These are phyloP conservation scores for Astyanax mexicanus DNA, from an alignment of 2,797 vertebrate genomes.

Conservation along the genomic window DNA sequence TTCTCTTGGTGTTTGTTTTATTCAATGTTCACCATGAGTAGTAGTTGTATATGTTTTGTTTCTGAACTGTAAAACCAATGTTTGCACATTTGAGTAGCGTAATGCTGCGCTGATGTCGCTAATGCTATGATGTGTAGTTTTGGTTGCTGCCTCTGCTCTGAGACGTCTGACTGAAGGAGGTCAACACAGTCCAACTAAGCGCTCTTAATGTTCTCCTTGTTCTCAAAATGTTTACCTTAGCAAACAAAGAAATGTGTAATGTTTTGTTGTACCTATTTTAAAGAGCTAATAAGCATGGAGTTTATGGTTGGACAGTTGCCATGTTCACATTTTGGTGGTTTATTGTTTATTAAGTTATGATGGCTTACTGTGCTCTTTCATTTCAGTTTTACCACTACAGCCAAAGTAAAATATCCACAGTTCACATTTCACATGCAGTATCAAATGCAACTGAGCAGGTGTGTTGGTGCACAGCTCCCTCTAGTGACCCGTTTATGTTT, in stretches of 20 bases:
- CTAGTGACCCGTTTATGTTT: background rate
- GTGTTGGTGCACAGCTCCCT: background rate
- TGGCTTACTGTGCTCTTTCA: no score
- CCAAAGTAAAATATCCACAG: background rate
- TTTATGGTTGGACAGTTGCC: background rate
- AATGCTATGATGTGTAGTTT: constrained; percentile 22
- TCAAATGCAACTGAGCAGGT: background rate
- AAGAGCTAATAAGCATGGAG: background rate
- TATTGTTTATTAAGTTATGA: background rate
- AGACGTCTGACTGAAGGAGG: constrained; percentile 45
- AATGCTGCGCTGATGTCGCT: constrained; percentile 11
- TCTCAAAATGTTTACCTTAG: background rate
- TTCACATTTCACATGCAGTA: background rate
- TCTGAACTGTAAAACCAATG: background rate
- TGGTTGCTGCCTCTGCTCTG: constrained; percentile 25
- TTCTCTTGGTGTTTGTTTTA: background rate
- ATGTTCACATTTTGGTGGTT: background rate
- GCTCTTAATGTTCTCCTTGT: constrained; percentile 40
- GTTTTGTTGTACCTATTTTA: background rate
- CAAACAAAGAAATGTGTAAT: background rate
- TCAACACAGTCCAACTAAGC: constrained; percentile 21
- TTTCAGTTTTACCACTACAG: background rate
- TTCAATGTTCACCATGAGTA: background rate
- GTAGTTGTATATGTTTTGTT: constrained; percentile 18
- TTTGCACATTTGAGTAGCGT: constrained; percentile 44